phyloP scores from a whole-genome alignment of 2,113 vertebrate species.

The Cathartes aura region DNA sequence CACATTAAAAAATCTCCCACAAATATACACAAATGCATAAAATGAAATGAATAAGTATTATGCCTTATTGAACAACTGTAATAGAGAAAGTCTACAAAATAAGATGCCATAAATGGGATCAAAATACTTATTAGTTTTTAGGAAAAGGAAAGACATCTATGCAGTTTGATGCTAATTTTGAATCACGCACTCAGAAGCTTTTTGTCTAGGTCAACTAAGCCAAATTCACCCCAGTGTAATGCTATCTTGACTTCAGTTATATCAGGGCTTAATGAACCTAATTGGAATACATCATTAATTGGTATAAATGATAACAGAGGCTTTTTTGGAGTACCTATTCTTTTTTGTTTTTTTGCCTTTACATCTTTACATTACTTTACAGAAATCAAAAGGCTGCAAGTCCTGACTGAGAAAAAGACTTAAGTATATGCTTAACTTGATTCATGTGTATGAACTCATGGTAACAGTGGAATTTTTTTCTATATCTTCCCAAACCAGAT shows the following conservation, averaged over 20 bases:
- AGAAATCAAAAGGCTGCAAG: neutral
- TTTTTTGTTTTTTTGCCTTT: neutral
- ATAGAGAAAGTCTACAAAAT: neutral
- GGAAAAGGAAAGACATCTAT: neutral
- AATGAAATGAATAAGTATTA: neutral
- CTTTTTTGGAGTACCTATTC: neutral
- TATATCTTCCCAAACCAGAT: neutral
- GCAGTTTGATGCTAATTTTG: neutral
- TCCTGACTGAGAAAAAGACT: neutral
- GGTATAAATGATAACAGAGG: neutral
- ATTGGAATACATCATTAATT: neutral
- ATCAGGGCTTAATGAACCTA: neutral
- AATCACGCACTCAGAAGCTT: neutral
- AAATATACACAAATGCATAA: neutral
- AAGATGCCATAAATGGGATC: neutral
- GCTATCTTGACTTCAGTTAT: neutral
- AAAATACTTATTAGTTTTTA: neutral
- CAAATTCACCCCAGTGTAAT: neutral
- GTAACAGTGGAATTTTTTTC: neutral
- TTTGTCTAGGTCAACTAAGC: neutral
- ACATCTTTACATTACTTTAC: neutral
- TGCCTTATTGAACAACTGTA: neutral
- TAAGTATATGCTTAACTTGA: neutral
- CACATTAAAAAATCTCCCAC: neutral
- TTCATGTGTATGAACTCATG: neutral